These are phyloP conservation scores for Nestor notabilis DNA, from an alignment of 2,113 vertebrate genomes.

Conservation along the genomic window DNA sequence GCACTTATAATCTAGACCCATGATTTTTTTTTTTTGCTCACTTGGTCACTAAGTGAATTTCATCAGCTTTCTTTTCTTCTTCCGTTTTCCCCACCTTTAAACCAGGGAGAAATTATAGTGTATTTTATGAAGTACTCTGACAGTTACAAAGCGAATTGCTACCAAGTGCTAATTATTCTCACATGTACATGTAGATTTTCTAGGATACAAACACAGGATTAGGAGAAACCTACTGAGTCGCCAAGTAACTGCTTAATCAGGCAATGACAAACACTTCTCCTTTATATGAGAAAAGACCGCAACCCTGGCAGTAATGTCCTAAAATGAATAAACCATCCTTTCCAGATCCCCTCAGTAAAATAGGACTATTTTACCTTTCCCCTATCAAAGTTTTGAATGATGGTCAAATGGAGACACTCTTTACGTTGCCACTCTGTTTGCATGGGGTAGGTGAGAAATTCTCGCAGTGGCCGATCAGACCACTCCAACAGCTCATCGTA, in stretches of 20 bases:
- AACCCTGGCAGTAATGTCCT: not conserved
- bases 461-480: conserved; percentile 92
- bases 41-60: not conserved
- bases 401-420: conserved; percentile 92
- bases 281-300: not conserved
- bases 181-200: not conserved
- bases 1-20: not conserved
- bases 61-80: not conserved
- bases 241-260: not conserved
- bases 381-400: conserved; percentile 96
- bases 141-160: not conserved
- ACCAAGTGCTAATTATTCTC: not conserved
- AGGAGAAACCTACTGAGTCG: not conserved
- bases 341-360: not conserved
- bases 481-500: conserved; percentile 96
- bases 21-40: not conserved
- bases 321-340: not conserved
- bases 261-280: not conserved
- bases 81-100: not conserved
- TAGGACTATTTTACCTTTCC: conserved; percentile 75
- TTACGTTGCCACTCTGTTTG: conserved; percentile 98
- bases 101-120: not conserved
- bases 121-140: not conserved
- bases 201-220: not conserved
- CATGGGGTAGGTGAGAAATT: conserved; percentile 97